Percentiles rank a stretch among this genome's conserved stretches.
Conservation (phyloP, 2,888 invertebrate species). For the Zhengitettix transpicula region DNA sequence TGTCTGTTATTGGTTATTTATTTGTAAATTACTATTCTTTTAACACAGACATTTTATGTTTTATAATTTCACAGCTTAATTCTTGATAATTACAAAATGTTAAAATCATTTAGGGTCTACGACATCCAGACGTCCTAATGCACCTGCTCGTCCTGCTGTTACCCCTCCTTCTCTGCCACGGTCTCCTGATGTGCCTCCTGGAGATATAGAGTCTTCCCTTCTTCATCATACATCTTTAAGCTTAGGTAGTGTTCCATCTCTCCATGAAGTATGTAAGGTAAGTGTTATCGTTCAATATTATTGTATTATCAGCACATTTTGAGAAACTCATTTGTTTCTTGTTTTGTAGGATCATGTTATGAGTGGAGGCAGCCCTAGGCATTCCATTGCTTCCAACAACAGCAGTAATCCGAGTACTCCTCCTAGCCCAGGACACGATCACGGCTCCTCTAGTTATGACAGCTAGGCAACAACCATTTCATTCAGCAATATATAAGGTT, state of each 20-base stretch:
- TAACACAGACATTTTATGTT: too few relatives aligned
- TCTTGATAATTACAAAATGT: neutral
- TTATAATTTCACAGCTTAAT: too few relatives aligned
- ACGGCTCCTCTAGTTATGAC: constrained; percentile 48
- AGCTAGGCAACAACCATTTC: constrained; percentile 27
- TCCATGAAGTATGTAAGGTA: constrained; percentile 56
- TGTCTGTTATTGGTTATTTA: too few relatives aligned
- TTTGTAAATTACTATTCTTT: too few relatives aligned
- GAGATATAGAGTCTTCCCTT: constrained; percentile 25
- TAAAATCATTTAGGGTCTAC: constrained; percentile 26
- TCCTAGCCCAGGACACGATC: constrained; percentile 48
- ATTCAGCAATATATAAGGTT: neutral
- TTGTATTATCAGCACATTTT: neutral
- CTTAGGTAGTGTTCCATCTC: constrained; percentile 59
- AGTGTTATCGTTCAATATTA: constrained; percentile 3
- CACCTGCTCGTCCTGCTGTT: constrained; percentile 38
- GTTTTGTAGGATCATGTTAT: constrained; percentile 15
- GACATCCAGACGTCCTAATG: constrained; percentile 32
- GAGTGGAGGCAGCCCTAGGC: constrained; percentile 42
- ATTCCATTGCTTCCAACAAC: constrained; percentile 56
- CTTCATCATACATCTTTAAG: constrained; percentile 49
- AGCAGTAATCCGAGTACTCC: constrained; percentile 58
- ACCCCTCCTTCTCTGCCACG: constrained; percentile 42
- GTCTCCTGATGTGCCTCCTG: constrained; percentile 31
- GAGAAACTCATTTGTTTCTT: neutral